phyloP scores from a whole-genome alignment of 2,113 vertebrate species.

The Chaenocephalus aceratus region DNA sequence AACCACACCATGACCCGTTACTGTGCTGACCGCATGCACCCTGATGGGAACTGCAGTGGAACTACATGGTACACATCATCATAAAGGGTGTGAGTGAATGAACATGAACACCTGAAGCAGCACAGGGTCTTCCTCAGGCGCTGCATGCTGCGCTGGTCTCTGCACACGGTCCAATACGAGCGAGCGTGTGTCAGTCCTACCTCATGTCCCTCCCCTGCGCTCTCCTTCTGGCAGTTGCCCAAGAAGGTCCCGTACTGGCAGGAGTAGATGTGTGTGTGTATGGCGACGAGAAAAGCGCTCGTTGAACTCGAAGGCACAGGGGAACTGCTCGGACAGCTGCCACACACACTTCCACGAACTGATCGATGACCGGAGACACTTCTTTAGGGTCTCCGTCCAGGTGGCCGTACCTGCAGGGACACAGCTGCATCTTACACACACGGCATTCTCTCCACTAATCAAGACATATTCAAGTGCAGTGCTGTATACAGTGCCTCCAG shows the following conservation, averaged over 20 bases:
- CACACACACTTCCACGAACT: slow-evolving; percentile 98
- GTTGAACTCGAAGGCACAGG: slow-evolving; percentile 97
- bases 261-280: slow-evolving; percentile 93
- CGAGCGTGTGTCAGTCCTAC: slow-evolving; percentile 70
- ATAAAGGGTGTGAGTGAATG: neutral
- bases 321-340: slow-evolving; percentile 96
- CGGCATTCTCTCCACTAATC: neutral
- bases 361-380: slow-evolving; percentile 95
- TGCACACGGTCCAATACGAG: no score
- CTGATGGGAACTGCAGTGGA: neutral
- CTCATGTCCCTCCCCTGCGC: slow-evolving; percentile 88
- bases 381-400: slow-evolving; percentile 96
- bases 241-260: slow-evolving; percentile 96
- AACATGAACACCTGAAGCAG: no score
- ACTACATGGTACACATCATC: no score
- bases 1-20: neutral
- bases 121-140: no score
- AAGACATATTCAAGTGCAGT: neutral
- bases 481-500: neutral
- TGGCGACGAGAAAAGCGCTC: slow-evolving; percentile 92
- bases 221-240: slow-evolving; percentile 93
- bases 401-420: slow-evolving; percentile 88
- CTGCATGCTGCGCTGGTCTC: no score
- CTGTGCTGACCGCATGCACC: neutral
- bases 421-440: neutral